Conservation (phyloP, 2,888 invertebrate genomes). For the Leucophora obtusa region DNA sequence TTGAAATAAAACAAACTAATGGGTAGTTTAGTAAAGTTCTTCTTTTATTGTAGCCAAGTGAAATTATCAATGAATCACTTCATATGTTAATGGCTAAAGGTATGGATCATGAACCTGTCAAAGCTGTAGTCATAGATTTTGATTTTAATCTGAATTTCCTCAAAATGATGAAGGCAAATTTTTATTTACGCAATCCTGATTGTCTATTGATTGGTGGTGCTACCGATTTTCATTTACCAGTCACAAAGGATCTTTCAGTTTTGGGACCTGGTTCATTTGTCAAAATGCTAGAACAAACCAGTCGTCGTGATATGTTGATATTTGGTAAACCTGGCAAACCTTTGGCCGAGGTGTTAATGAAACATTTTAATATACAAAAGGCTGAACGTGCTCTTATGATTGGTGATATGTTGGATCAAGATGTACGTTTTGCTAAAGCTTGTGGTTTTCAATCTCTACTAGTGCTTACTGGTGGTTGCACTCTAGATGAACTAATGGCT, state of each 20-base stretch:
- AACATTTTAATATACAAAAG: conserved; percentile 79
- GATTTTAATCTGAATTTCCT: conserved; percentile 78
- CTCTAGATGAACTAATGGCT: conserved; percentile 67
- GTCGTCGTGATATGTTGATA: conserved; percentile 72
- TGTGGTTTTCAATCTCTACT: conserved; percentile 86
- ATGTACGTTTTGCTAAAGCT: conserved; percentile 85
- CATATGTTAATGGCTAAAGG: conserved; percentile 66
- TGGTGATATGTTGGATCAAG: conserved; percentile 91
- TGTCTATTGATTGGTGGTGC: conserved; percentile 79
- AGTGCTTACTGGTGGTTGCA: conserved; percentile 81
- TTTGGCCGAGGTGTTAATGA: conserved; percentile 72
- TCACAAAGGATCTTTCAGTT: conserved; percentile 71
- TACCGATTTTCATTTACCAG: conserved; percentile 76
- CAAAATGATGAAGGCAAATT: conserved; percentile 78
- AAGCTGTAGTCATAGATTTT: conserved; percentile 80
- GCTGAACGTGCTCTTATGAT: conserved; percentile 87
- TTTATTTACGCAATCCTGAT: conserved; percentile 78
- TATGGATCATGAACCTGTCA: conserved; percentile 74
- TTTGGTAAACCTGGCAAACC: conserved; percentile 79
- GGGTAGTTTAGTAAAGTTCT: background rate
- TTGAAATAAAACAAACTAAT: background rate
- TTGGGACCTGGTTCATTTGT: conserved; percentile 78
- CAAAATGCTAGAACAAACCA: conserved; percentile 75
- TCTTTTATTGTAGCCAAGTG: conserved; percentile 67
- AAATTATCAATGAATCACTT: conserved; percentile 70